Evolutionary conservation across 2,113 vertebrate species (phyloP).

Genomic region (Drymodes brunneopygia): DNA sequence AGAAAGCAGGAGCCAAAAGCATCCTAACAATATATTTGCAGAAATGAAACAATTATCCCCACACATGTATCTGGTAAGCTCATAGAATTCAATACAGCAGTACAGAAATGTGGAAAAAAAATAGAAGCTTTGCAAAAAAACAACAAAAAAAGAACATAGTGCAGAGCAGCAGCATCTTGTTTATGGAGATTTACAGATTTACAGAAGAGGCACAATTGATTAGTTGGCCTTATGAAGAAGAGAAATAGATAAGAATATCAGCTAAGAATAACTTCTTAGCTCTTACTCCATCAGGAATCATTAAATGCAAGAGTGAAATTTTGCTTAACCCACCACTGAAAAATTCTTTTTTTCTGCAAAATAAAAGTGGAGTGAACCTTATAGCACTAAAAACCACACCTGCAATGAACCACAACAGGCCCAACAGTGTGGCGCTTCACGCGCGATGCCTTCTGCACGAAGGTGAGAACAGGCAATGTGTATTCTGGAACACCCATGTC

Average conservation of each 20-base stretch:
- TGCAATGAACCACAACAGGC: constrained; percentile 93
- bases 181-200: background rate
- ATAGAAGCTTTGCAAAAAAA: background rate
- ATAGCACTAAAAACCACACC: constrained; percentile 69
- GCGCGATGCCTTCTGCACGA: constrained; percentile 85
- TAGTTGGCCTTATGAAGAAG: background rate
- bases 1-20: background rate
- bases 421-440: constrained; percentile 76
- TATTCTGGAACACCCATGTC: constrained; percentile 95
- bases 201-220: background rate
- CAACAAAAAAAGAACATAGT: background rate
- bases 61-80: background rate
- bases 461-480: constrained; percentile 86
- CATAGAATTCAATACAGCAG: background rate
- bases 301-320: background rate
- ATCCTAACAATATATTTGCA: background rate
- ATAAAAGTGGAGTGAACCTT: background rate
- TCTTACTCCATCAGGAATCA: background rate
- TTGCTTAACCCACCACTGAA: background rate
- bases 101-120: background rate
- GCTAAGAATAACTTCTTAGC: too few relatives aligned
- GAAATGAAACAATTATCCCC: background rate
- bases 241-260: background rate
- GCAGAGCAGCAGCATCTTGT: background rate
- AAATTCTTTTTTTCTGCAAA: background rate